These are phyloP conservation scores for Galeopterus variegatus DNA, from an alignment of 2,113 vertebrate species.

Conservation along the genomic window DNA sequence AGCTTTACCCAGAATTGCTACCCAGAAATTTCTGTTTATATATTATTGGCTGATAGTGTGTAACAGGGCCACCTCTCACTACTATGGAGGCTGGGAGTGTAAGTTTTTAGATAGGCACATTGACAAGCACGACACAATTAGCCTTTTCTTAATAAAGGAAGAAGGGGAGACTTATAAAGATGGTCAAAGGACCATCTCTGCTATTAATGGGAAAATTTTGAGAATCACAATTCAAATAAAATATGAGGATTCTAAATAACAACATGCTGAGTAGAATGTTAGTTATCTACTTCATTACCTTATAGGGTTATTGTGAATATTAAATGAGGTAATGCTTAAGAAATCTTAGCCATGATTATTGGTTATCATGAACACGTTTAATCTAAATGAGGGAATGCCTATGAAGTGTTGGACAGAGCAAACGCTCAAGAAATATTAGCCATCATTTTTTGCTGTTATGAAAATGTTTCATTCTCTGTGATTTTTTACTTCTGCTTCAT, in stretches of 20 bases:
- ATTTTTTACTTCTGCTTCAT: conserved; percentile 34
- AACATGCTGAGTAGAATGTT: neutral
- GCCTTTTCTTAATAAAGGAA: neutral
- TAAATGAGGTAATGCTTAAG: conserved; percentile 12
- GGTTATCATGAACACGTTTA: conserved; percentile 26
- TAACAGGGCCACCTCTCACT: neutral
- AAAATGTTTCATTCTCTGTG: conserved; percentile 55
- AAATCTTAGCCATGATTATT: neutral
- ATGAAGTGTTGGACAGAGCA: neutral
- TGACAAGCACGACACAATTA: neutral
- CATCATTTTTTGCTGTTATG: conserved; percentile 21
- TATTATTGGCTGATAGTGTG: neutral
- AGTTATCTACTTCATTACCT: neutral
- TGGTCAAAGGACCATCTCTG: neutral
- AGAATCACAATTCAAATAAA: conserved; percentile 42
- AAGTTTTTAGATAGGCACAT: neutral
- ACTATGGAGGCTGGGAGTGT: neutral
- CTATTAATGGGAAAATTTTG: neutral
- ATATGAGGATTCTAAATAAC: conserved; percentile 3
- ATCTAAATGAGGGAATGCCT: neutral
- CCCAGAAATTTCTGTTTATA: neutral
- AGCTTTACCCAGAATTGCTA: neutral
- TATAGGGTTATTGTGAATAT: neutral
- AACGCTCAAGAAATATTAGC: conserved; percentile 44
- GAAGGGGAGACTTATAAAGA: neutral